Evolutionary conservation across 2,888 invertebrate genomes (phyloP).

Genomic region (Dione juno): DNA sequence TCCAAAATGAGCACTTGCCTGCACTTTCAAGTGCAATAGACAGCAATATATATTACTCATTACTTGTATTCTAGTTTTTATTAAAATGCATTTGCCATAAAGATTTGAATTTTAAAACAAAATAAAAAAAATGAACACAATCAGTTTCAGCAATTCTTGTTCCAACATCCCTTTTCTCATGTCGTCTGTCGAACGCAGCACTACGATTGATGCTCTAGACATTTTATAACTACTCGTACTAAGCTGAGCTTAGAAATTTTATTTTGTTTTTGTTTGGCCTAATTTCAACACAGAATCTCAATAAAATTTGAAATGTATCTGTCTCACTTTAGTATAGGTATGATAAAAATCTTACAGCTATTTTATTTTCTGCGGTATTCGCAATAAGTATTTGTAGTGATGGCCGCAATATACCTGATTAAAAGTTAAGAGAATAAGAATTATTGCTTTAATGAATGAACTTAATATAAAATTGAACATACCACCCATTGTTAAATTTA

Average conservation of each 20-base stretch:
- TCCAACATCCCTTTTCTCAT: conserved; percentile 1
- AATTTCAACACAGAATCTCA: too few relatives aligned
- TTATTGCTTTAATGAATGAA: neutral
- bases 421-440: too few relatives aligned
- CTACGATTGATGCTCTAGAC: neutral
- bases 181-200: conserved; percentile 21
- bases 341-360: too few relatives aligned
- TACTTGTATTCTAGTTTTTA: neutral
- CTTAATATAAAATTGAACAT: neutral
- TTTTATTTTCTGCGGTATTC: too few relatives aligned
- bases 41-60: neutral
- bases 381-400: too few relatives aligned
- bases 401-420: too few relatives aligned
- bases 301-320: too few relatives aligned
- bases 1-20: neutral
- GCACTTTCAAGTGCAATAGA: neutral
- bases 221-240: conserved; percentile 12
- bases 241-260: neutral
- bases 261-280: neutral
- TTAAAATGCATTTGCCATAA: neutral
- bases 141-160: neutral
- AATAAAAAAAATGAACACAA: neutral
- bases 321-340: too few relatives aligned
- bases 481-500: neutral
- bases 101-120: neutral